Conservation (phyloP, 2,888 invertebrate genomes). For the Dryobotodes eremita region DNA sequence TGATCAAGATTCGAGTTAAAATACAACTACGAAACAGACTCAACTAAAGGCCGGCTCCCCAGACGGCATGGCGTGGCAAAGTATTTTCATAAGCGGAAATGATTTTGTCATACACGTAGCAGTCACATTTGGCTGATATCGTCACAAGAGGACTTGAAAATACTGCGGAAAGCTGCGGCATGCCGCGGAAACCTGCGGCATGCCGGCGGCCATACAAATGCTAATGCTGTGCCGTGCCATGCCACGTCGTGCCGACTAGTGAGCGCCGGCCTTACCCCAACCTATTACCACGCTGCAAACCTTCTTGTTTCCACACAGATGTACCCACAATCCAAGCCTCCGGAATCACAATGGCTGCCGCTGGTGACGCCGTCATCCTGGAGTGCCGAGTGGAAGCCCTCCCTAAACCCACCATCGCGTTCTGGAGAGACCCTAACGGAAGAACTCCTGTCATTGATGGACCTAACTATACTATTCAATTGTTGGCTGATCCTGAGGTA, state of each 20-base stretch:
- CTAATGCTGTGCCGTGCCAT: background rate
- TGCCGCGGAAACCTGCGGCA: too few species aligned
- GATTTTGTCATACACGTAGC: background rate
- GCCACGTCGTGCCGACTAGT: background rate
- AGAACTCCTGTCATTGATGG: slow-evolving; percentile 94
- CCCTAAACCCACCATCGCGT: slow-evolving; percentile 95
- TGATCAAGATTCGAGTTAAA: background rate
- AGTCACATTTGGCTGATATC: background rate
- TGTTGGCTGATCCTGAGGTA: slow-evolving; percentile 91
- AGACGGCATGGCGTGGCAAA: background rate
- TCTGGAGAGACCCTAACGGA: slow-evolving; percentile 95
- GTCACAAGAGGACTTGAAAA: background rate
- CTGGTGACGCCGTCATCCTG: slow-evolving; percentile 94
- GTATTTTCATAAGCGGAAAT: background rate
- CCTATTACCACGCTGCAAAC: background rate
- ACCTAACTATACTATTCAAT: slow-evolving; percentile 93
- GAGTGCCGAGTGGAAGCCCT: slow-evolving; percentile 95
- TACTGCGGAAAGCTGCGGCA: background rate
- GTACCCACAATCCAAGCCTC: slow-evolving; percentile 94
- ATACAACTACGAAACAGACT: background rate
- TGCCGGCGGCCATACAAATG: background rate
- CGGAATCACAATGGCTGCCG: slow-evolving; percentile 94
- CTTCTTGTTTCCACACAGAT: slow-evolving; percentile 85
- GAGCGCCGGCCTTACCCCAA: background rate
- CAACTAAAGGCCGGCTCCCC: background rate